Evolutionary conservation across 1,140 invertebrate species (phyloP).

Genomic region (Bathynomus jamesi): DNA sequence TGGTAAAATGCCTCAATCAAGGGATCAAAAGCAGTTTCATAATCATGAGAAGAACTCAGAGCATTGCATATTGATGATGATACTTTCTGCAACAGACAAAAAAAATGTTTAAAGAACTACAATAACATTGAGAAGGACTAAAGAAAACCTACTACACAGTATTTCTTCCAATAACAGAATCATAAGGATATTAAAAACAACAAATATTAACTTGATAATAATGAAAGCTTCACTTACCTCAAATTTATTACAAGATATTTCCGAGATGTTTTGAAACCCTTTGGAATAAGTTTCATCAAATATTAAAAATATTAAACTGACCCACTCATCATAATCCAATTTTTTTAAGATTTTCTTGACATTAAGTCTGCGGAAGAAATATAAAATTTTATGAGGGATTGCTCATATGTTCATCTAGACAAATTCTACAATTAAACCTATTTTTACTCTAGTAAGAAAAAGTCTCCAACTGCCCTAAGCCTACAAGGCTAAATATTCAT

Average conservation of each 20-base stretch:
- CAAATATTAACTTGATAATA: background rate
- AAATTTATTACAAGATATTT: background rate
- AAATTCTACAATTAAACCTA: too few relatives aligned
- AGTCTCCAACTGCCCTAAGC: too few relatives aligned
- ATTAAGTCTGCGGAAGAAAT: background rate
- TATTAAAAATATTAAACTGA: background rate
- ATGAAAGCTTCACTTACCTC: background rate
- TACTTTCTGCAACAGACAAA: background rate
- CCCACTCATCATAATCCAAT: background rate
- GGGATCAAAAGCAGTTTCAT: background rate
- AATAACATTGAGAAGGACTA: background rate
- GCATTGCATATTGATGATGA: background rate
- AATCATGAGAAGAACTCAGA: background rate
- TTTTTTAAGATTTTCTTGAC: background rate
- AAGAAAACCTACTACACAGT: background rate
- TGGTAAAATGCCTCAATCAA: background rate
- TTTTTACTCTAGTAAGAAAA: too few relatives aligned
- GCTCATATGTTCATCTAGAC: too few relatives aligned
- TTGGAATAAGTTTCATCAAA: background rate
- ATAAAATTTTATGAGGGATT: too few relatives aligned
- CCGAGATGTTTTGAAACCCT: background rate
- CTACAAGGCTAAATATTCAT: background rate
- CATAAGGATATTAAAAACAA: background rate
- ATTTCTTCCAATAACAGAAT: background rate
- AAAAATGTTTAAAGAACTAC: background rate